phyloP scores from a whole-genome alignment of 2,888 invertebrate species.

The Euzetes globulus region DNA sequence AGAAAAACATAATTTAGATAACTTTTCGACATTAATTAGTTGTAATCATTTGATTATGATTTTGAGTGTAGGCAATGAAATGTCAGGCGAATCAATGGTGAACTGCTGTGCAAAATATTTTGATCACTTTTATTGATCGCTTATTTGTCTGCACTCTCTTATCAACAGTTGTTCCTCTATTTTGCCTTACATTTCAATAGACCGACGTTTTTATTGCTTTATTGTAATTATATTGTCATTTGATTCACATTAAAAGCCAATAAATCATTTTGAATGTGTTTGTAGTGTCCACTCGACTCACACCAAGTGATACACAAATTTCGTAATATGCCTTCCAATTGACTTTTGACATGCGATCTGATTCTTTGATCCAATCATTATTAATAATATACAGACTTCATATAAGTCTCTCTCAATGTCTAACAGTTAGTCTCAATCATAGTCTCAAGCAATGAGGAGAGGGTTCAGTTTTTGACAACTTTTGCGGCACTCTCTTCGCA shows the following conservation, averaged over 20 bases:
- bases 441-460: no score
- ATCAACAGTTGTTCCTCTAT: slow-evolving; percentile 3
- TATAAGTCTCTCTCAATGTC: neutral
- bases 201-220: neutral
- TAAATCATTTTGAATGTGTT: slow-evolving; percentile 5
- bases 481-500: no score
- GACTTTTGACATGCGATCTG: slow-evolving; percentile 1
- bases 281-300: neutral
- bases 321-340: neutral
- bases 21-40: no score
- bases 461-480: no score
- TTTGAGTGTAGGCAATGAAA: no score
- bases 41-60: no score
- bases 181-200: neutral
- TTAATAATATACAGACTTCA: neutral
- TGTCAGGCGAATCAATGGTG: no score
- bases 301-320: neutral
- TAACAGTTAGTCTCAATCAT: no score
- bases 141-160: neutral
- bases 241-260: neutral
- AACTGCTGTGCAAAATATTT: neutral
- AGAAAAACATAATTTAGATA: no score
- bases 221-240: slow-evolving; percentile 1
- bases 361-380: neutral
- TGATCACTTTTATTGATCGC: slow-evolving; percentile 5